Base-by-base conservation (phyloP, 2,113 vertebrate species). In the Pandion haliaetus region DNA sequence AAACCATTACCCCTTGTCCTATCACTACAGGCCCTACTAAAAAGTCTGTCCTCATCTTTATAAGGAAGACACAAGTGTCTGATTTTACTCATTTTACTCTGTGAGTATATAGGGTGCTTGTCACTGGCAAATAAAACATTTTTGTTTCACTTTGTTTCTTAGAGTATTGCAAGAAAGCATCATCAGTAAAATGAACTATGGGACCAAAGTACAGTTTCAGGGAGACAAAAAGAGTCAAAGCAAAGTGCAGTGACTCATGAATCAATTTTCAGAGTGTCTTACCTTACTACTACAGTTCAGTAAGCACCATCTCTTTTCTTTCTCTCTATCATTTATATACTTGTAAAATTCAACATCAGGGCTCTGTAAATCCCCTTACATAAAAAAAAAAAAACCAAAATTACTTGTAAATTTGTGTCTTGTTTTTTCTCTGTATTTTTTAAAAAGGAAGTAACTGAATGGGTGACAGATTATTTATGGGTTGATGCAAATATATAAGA, bases 401-500 rank as follows among this genome's bases (percentile, higher is more conserved):
- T 69, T 63, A 15, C 58, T 54, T 28, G 32, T 72, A 59, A 69
- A 80, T 85, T 74, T 76, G 10, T 80, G 28, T 49, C 61, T 52
- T 93, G 57, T 91, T 93, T 94, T 94, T 28, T 71, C 11, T 63
- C 21, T 49, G 2, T 63, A 14, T 65, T 49, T 94, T 82, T 65
- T 54, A 79, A 84, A 66, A 80, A 70, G 29, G 26, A 89, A 58
- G 38, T 69, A 85, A 58, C 40, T 84, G 69, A 95, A 84, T 58
- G 12, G 44, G 29, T 91, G 52, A 29, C n/a, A 62, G 63, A 50
- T 77, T 90, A 86, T 91, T 95, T 95, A 61, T 40, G 12, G 38
- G 9, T 79, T 93, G 77, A 88, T 78, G 69, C 81, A 91, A 95
- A 65, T 55, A 91, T 36, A 69, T 85, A 79, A 92, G 77, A 87